Conservation (phyloP, 2,888 invertebrate species). For the Phanerotoma sp. region DNA sequence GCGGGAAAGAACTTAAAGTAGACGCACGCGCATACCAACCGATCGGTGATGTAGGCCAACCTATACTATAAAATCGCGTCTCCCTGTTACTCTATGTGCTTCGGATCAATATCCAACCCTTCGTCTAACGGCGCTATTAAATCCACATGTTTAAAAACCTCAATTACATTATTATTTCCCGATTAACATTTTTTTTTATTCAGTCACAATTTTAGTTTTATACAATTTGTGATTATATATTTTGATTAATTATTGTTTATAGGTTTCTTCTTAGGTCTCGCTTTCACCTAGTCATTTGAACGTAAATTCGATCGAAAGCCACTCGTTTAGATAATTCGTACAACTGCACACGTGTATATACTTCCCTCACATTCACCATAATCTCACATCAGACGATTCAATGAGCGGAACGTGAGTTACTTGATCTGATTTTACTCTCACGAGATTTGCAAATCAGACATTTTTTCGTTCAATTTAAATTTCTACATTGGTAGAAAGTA, state of each 20-base stretch:
- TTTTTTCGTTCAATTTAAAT: conserved; percentile 1
- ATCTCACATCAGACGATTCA: conserved; percentile 8
- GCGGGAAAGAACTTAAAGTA: not conserved
- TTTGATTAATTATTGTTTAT: conserved; percentile 8
- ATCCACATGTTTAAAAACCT: no score
- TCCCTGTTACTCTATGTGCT: conserved; percentile 28
- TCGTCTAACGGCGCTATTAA: not conserved
- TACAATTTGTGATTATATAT: not conserved
- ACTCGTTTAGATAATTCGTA: conserved; percentile 17
- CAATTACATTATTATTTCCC: conserved; percentile 3
- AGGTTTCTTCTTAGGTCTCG: conserved; percentile 5
- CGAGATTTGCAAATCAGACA: not conserved
- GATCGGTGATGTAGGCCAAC: conserved; percentile 34
- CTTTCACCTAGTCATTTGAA: conserved; percentile 14
- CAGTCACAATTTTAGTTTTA: conserved; percentile 4
- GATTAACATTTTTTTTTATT: conserved; percentile 6
- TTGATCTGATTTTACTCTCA: conserved; percentile 15
- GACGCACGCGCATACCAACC: conserved; percentile 12
- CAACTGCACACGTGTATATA: not conserved
- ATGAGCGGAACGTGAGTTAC: conserved; percentile 13
- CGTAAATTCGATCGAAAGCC: conserved; percentile 21
- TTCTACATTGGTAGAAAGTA: not conserved
- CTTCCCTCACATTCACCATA: conserved; percentile 1
- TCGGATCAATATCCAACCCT: conserved; percentile 50
- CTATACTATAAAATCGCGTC: conserved; percentile 1